A percentile compares a stretch with the other conserved stretches of the same genome.
Evolutionary conservation across 30 jellyfish, hydroid and myxozoan species (phyloP).

Genomic region (Clytia hemisphaerica): DNA sequence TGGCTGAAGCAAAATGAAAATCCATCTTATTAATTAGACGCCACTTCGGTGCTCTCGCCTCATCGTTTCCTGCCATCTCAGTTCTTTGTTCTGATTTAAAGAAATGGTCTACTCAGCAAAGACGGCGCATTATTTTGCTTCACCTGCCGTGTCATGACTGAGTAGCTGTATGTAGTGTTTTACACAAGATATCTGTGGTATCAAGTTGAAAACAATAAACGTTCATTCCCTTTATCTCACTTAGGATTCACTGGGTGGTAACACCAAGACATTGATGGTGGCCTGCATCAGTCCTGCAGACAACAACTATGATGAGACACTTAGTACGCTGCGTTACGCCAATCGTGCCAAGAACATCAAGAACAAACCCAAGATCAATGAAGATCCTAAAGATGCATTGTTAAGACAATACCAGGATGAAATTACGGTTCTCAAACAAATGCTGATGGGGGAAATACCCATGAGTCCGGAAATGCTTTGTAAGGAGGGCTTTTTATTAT

Average conservation of each 20-base stretch:
- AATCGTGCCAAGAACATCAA: constrained; percentile 95
- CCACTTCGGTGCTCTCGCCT: too few species aligned
- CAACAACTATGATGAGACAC: constrained; percentile 85
- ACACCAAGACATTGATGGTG: constrained; percentile 88
- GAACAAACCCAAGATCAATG: constrained; percentile 92
- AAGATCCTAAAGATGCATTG: constrained; percentile 93
- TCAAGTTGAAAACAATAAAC: not conserved
- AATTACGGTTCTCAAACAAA: constrained; percentile 66
- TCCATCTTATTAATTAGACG: too few species aligned
- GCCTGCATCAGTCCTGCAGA: constrained; percentile 97
- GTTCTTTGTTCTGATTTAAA: too few species aligned
- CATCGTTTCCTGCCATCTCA: too few species aligned
- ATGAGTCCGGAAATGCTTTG: constrained; percentile 76
- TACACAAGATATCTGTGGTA: not conserved
- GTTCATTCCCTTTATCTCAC: not conserved
- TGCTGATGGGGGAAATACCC: constrained; percentile 76
- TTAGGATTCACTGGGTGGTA: constrained; percentile 95
- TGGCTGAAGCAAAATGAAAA: too few species aligned
- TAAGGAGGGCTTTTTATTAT: too few species aligned
- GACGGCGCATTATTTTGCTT: too few species aligned
- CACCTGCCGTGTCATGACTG: too few species aligned
- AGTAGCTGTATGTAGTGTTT: too few species aligned
- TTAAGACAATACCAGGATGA: constrained; percentile 86
- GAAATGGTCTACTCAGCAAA: too few species aligned
- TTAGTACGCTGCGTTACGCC: constrained; percentile 92